Conservation (phyloP, 2,888 invertebrate species). For the Drosophila maculinotata region DNA sequence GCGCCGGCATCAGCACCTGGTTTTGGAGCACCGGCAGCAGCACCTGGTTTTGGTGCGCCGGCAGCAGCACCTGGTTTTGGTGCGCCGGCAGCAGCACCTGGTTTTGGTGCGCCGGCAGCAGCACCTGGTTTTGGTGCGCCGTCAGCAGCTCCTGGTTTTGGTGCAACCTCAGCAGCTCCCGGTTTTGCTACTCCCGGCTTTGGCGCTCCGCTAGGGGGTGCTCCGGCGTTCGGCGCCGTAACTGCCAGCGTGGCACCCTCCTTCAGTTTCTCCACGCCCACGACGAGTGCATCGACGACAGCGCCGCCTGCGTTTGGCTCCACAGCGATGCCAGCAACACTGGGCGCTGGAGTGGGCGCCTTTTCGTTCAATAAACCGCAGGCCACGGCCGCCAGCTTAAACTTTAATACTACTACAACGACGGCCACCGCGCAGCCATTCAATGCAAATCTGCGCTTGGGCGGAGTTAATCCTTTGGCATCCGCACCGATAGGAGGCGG, state of each 20-base stretch:
- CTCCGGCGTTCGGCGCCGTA: conserved; percentile 30
- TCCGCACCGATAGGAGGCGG: conserved; percentile 2
- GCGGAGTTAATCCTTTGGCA: conserved; percentile 29
- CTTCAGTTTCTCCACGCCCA: conserved; percentile 63
- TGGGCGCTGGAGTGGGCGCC: conserved; percentile 54
- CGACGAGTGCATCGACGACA: conserved; percentile 55
- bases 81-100: neutral
- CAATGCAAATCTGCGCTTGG: conserved; percentile 49
- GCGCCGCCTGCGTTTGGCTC: conserved; percentile 63
- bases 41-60: conserved; percentile 30
- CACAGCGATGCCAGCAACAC: conserved; percentile 50
- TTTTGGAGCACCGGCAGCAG: conserved; percentile 24
- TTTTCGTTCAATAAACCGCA: conserved; percentile 77
- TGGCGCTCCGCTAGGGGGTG: conserved; percentile 23
- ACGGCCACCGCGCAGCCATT: conserved; percentile 75
- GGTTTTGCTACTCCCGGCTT: conserved; percentile 47
- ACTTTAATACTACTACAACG: conserved; percentile 82
- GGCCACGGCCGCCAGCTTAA: conserved; percentile 76
- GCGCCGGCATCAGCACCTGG: conserved; percentile 10
- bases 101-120: conserved; percentile 32
- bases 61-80: conserved; percentile 22
- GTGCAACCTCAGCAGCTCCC: neutral
- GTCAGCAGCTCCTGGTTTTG: conserved; percentile 2
- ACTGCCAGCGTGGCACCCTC: conserved; percentile 52
- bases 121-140: conserved; percentile 26